These are phyloP conservation scores for Ormyrus thymus DNA, from an alignment of 2,888 invertebrate species.

Conservation along the genomic window DNA sequence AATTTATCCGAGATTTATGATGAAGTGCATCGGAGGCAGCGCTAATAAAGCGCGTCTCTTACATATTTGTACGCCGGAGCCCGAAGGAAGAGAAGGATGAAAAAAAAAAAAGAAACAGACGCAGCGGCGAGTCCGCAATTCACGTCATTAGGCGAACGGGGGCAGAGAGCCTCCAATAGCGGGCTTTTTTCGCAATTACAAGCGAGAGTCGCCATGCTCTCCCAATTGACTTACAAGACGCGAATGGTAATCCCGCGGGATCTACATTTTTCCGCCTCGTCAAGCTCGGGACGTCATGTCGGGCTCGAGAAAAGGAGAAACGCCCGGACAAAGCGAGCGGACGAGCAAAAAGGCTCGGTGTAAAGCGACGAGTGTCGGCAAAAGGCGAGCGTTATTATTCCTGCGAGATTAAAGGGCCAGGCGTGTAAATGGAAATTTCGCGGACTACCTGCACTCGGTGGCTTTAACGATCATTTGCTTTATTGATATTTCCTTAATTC, in stretches of 20 bases:
- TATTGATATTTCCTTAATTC: too few species aligned
- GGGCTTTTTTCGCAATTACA: constrained; percentile 48
- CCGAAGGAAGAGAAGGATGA: background rate
- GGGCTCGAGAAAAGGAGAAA: background rate
- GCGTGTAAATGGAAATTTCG: constrained; percentile 55
- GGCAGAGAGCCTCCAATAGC: constrained; percentile 15
- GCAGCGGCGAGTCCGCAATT: constrained; percentile 25
- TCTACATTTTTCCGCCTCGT: background rate
- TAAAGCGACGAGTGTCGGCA: constrained; percentile 5
- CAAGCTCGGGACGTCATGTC: constrained; percentile 26
- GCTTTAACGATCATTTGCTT: too few species aligned
- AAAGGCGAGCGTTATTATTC: constrained; percentile 49
- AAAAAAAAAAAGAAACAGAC: constrained; percentile 4
- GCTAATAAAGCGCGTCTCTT: constrained; percentile 33
- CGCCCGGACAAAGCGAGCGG: constrained; percentile 3
- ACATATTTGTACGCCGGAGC: constrained; percentile 9
- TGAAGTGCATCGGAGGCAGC: constrained; percentile 1
- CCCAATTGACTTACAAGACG: constrained; percentile 43
- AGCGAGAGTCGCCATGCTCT: constrained; percentile 14
- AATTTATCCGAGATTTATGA: constrained; percentile 49
- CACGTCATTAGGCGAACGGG: constrained; percentile 45
- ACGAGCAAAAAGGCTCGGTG: constrained; percentile 12
- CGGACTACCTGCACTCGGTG: constrained; percentile 40
- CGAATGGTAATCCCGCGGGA: constrained; percentile 24
- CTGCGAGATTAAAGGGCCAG: constrained; percentile 44